Conservation (phyloP, 2,797 vertebrate genomes). For the Danio kyathit region DNA sequence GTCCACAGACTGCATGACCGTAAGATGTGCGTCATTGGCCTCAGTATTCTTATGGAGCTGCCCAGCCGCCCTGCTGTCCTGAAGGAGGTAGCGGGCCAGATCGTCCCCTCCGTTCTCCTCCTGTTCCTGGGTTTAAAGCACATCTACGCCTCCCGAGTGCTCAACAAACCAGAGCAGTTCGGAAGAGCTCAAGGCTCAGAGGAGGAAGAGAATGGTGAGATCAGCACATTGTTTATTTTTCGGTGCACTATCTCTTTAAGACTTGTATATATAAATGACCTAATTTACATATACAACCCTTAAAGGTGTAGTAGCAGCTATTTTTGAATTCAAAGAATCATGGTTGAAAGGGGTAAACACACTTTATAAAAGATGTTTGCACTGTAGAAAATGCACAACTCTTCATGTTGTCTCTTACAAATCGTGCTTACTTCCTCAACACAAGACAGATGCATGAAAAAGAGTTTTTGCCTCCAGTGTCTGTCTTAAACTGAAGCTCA, state of each 20-base stretch:
- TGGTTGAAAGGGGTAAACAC: background rate
- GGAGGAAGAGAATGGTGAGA: conserved; percentile 90
- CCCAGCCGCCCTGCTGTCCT: conserved; percentile 87
- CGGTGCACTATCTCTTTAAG: background rate
- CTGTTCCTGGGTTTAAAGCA: conserved; percentile 96
- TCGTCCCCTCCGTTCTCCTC: conserved; percentile 92
- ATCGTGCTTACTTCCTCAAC: too few relatives aligned
- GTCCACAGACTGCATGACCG: conserved; percentile 90
- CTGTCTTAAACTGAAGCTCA: background rate
- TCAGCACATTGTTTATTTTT: background rate
- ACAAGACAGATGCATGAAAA: too few relatives aligned
- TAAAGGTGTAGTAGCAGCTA: background rate
- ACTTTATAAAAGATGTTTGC: background rate
- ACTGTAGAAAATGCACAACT: too few relatives aligned
- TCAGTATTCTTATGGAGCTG: conserved; percentile 93
- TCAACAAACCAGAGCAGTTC: conserved; percentile 82
- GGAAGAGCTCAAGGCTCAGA: conserved; percentile 78
- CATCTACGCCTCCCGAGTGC: conserved; percentile 87
- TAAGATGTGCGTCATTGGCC: conserved; percentile 97
- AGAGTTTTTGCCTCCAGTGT: too few relatives aligned
- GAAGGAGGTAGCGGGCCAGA: conserved; percentile 86
- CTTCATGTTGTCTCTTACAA: too few relatives aligned
- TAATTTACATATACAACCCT: background rate
- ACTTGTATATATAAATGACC: background rate
- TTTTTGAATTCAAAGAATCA: background rate